Evolutionary conservation across 2,113 vertebrate genomes (phyloP), one percentile per base, ranked within the genome.

Genomic region (Proterorhinus semilunaris): DNA sequence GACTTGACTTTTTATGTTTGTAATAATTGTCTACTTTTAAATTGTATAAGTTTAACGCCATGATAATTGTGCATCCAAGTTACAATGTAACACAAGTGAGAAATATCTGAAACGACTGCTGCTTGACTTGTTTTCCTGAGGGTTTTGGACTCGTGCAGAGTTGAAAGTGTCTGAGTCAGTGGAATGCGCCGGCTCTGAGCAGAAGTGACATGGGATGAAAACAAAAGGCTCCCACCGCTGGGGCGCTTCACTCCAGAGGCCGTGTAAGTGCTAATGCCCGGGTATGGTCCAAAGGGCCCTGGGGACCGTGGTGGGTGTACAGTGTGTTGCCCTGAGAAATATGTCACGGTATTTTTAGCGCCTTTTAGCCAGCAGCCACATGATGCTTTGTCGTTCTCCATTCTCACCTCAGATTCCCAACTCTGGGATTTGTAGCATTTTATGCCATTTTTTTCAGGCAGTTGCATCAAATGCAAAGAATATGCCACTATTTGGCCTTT

Each of bases 321-420:
- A 69, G 76, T 80, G 84, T 69, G 68, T 75, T 4, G 16, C 79
- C 78, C 68, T 16, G 67, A 80, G 82, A 68, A 16, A 65, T 65
- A 58, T 59, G 10, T 51, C 54, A 42, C 71, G 63, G 69, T 85
- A 87, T 88, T 90, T 88, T 87, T 87, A 88, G 84, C 59, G 36
- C 45, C 61, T 53, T 55, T 66, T 78, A 59, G 72, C 82, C 78
- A 49, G 63, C 43, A 13, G 81, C 69, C 72, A 79, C 70, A 83
- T 79, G 83, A 80, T 63, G 72, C 69, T 55, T 63, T 78, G 81
- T 86, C 79, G 59, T 67, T 81, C 57, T 69, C 58, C 46, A 65
- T 75, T 65, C 66, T 7, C 12, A 9, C 49, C 77, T 50, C n/a
- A 7, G 36, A 10, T 13, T 4, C 1, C 58, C 59, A 11, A 47